Percentiles rank a stretch among this genome's conserved stretches.
Evolutionary conservation across 2,888 invertebrate genomes (phyloP).

Genomic region (Nymphalis c-album): DNA sequence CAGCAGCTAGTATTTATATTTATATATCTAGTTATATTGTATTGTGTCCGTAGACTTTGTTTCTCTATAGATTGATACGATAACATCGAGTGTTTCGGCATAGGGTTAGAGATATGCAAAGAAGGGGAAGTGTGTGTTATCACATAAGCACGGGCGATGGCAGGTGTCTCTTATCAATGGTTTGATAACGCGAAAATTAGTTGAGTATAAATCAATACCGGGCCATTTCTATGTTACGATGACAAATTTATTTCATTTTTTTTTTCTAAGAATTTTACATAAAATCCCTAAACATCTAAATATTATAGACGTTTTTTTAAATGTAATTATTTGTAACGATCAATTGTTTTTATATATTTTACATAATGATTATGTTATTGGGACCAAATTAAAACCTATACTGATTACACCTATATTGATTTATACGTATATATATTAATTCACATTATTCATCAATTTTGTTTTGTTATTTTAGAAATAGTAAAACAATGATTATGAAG

Average conservation of each 20-base stretch:
- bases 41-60: not conserved
- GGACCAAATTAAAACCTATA: no score
- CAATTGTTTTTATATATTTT: no score
- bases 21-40: no score
- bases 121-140: constrained; percentile 66
- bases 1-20: no score
- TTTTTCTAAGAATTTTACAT: not conserved
- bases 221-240: constrained; percentile 49
- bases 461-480: no score
- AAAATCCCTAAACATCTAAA: no score
- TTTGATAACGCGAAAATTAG: constrained; percentile 70
- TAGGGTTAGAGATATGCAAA: constrained; percentile 53
- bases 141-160: constrained; percentile 58
- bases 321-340: no score
- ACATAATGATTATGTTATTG: no score
- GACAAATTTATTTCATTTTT: constrained; percentile 3
- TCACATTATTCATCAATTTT: no score
- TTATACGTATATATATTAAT: no score
- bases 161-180: constrained; percentile 66
- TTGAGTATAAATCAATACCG: constrained; percentile 72
- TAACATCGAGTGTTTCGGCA: constrained; percentile 46
- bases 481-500: not conserved
- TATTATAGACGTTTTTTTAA: no score
- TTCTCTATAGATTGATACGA: constrained; percentile 34
- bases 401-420: no score